These are phyloP conservation scores for Danio kyathit DNA, from an alignment of 2,797 vertebrate species.

Conservation along the genomic window DNA sequence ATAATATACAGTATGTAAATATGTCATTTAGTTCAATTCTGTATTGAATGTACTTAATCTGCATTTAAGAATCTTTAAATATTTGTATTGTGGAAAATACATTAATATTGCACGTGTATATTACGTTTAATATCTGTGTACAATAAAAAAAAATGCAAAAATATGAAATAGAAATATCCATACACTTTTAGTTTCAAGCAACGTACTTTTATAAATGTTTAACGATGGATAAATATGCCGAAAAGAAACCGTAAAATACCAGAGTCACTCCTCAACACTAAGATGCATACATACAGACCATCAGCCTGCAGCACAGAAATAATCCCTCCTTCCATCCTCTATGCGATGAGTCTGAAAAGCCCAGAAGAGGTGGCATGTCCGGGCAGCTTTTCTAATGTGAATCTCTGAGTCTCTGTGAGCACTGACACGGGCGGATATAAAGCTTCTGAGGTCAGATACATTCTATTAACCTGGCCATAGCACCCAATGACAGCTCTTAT, in stretches of 20 bases:
- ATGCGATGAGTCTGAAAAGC: no score
- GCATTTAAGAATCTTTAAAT: no score
- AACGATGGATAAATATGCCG: background rate
- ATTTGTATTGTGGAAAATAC: no score
- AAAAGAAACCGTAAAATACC: background rate
- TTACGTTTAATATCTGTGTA: no score
- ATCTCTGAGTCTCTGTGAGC: background rate
- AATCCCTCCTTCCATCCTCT: background rate
- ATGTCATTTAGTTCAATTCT: no score
- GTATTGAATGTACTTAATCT: no score
- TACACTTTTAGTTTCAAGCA: no score
- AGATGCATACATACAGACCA: background rate
- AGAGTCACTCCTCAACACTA: background rate
- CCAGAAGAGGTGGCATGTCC: background rate
- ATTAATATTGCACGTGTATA: no score
- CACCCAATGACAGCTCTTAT: conserved; percentile 54
- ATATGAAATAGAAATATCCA: no score
- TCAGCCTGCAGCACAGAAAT: background rate
- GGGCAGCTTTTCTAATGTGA: conserved; percentile 19
- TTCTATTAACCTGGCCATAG: conserved; percentile 63
- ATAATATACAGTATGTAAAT: no score
- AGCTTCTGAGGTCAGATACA: conserved; percentile 62
- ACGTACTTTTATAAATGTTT: background rate
- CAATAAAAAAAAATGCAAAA: no score
- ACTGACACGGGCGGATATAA: conserved; percentile 17